phyloP scores from a whole-genome alignment of 2,888 invertebrate genomes.

The Melanostoma scalare region DNA sequence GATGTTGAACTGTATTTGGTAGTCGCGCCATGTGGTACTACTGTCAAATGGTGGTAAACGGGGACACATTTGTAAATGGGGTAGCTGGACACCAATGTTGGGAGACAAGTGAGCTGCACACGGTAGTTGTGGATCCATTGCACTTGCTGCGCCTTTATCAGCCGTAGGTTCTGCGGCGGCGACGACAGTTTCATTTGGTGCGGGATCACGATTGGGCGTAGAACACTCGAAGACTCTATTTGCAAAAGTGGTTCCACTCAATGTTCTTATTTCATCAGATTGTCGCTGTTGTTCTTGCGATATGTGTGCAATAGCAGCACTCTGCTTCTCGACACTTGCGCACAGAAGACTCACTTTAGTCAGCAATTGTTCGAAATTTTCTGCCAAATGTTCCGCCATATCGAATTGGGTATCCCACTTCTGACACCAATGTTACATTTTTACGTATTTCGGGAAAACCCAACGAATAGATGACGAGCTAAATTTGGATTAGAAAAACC shows the following conservation, averaged over 20 bases:
- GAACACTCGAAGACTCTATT: not conserved
- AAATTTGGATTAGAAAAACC: too few relatives aligned
- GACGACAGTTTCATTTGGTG: too few relatives aligned
- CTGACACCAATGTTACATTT: conserved; percentile 33
- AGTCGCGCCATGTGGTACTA: conserved; percentile 2
- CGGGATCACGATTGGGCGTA: too few relatives aligned
- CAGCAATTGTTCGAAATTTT: conserved; percentile 19
- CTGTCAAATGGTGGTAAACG: conserved; percentile 10
- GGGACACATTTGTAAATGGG: not conserved
- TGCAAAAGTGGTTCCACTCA: conserved; percentile 24
- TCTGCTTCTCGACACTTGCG: conserved; percentile 15
- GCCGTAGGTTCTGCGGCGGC: too few relatives aligned
- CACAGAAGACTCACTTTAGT: conserved; percentile 11
- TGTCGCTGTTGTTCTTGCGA: conserved; percentile 11
- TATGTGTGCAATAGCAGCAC: not conserved
- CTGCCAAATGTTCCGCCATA: not conserved
- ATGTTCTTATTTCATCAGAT: not conserved
- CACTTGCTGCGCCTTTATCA: too few relatives aligned
- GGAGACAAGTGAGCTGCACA: not conserved
- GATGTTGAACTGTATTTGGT: not conserved
- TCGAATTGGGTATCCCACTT: conserved; percentile 30
- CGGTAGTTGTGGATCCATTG: not conserved
- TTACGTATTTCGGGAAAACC: not conserved
- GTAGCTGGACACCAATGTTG: not conserved
- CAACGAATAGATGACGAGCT: too few relatives aligned